Evolutionary conservation across 2,113 vertebrate species (phyloP).

Genomic region (Uropsilus gracilis): DNA sequence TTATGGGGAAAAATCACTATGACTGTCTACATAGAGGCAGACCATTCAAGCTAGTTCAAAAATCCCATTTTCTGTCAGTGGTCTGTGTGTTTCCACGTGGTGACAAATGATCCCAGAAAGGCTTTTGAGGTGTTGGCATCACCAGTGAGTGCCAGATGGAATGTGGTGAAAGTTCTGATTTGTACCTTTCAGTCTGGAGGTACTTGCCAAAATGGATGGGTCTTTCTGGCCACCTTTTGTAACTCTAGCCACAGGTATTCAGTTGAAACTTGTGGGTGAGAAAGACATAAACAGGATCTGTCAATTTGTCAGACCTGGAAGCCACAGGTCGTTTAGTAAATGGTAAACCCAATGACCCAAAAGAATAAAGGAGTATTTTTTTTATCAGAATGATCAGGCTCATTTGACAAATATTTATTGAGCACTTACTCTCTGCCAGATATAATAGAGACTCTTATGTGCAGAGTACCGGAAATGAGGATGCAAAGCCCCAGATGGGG

Average conservation of each 20-base stretch:
- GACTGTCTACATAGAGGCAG: constrained; percentile 22
- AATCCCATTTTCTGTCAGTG: neutral
- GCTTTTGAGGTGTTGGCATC: constrained; percentile 42
- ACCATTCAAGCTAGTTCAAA: constrained; percentile 22
- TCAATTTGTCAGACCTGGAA: constrained; percentile 55
- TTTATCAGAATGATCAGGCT: constrained; percentile 46
- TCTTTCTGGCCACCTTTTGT: constrained; percentile 52
- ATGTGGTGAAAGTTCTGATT: constrained; percentile 72
- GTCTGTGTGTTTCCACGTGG: constrained; percentile 35
- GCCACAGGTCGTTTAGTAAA: constrained; percentile 41
- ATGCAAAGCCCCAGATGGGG: neutral
- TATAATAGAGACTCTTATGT: neutral
- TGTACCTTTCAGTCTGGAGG: constrained; percentile 67
- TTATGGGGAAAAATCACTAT: constrained; percentile 26
- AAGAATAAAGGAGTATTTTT: constrained; percentile 57
- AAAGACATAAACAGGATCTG: constrained; percentile 60
- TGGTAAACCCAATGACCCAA: constrained; percentile 35
- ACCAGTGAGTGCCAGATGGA: constrained; percentile 50
- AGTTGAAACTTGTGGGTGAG: constrained; percentile 65
- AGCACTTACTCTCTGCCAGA: neutral
- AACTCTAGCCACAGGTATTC: constrained; percentile 62
- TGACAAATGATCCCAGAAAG: constrained; percentile 48
- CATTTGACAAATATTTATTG: constrained; percentile 53
- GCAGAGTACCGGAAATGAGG: neutral
- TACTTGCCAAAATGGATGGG: constrained; percentile 56